These are phyloP conservation scores for Hybognathus amarus DNA, from an alignment of 2,797 vertebrate genomes.

Conservation along the genomic window DNA sequence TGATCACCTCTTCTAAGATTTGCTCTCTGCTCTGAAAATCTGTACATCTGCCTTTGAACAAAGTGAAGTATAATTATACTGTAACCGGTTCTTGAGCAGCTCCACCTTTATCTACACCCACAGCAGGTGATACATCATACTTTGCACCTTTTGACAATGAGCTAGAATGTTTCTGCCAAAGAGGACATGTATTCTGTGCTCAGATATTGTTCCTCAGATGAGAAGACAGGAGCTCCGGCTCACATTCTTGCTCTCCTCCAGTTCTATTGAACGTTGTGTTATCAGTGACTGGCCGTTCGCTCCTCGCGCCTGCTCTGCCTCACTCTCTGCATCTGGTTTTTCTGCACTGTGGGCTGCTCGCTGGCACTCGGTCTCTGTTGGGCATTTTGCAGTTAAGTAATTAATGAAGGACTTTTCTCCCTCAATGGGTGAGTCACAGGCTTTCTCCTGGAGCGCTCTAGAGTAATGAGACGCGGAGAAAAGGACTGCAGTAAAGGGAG, in stretches of 20 bases:
- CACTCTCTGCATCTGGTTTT: slow-evolving; percentile 13
- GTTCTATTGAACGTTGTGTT: slow-evolving; percentile 32
- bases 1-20: slow-evolving; percentile 1
- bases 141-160: neutral
- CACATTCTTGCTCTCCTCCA: neutral
- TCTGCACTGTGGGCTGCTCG: slow-evolving; percentile 38
- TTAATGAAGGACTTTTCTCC: slow-evolving; percentile 60
- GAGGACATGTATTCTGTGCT: neutral
- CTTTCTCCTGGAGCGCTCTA: slow-evolving; percentile 54
- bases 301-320: neutral
- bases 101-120: slow-evolving; percentile 19
- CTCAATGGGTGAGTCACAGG: slow-evolving; percentile 62
- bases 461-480: slow-evolving; percentile 55
- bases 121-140: slow-evolving; percentile 34
- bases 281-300: slow-evolving; percentile 27
- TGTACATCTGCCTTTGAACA: slow-evolving; percentile 19
- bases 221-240: slow-evolving; percentile 8
- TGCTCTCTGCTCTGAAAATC: slow-evolving; percentile 10
- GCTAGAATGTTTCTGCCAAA: neutral
- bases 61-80: slow-evolving; percentile 30
- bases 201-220: slow-evolving; percentile 23
- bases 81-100: slow-evolving; percentile 1
- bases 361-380: slow-evolving; percentile 44
- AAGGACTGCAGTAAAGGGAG: slow-evolving; percentile 27
- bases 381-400: slow-evolving; percentile 57